Base-by-base conservation (phyloP, 2,113 vertebrate genomes). In the Artemisiospiza belli region DNA sequence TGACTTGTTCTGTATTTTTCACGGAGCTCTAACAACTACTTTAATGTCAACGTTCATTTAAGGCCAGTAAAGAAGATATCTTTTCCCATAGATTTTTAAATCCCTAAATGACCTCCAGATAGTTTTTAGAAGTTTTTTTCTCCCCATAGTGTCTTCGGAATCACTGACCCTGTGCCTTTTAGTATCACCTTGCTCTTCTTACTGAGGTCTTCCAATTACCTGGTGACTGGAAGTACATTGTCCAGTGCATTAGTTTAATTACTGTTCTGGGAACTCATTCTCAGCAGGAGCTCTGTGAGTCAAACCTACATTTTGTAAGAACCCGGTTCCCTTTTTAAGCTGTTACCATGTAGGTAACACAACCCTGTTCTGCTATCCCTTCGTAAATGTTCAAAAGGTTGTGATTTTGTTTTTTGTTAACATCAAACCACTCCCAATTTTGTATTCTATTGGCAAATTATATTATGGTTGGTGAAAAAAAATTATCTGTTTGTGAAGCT, bases 1-100 rank as follows among this genome's bases (percentile, higher is more conserved):
- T 93, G 94, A 93, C 80, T 93, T 94, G 64, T 49, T 96, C 52
- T 30, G 30, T 43, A 19, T 90, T 93, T 92, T 90, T 90, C 75
- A 85, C 62, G 57, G 68, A 90, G 55, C 72, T 92, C 63, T 63
- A 93, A 93, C 90, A 77, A 75, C 51, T 79, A 6, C 62, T 94
- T 93, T 70, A 95, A 95, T 92, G 89, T 96, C 96, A 93, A 35
- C 0, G 9, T 86, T 94, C 52, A 74, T 92, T 74, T 95, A 59
- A 94, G 92, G 92, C 27, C 86, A 67, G 25, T 31, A 55, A 95
- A 74, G 23, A 33, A 55, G 54, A 46, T 92, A 80, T 51, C 73
- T 88, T 54, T 95, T 82, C 39, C 51, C 52, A 78, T 28, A 57
- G 59, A 44, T 83, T 90, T 90, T 93, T 70, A 37, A 86, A 90